These are phyloP conservation scores for Neolamprologus brichardi DNA, from an alignment of 2,113 vertebrate species.

Conservation along the genomic window DNA sequence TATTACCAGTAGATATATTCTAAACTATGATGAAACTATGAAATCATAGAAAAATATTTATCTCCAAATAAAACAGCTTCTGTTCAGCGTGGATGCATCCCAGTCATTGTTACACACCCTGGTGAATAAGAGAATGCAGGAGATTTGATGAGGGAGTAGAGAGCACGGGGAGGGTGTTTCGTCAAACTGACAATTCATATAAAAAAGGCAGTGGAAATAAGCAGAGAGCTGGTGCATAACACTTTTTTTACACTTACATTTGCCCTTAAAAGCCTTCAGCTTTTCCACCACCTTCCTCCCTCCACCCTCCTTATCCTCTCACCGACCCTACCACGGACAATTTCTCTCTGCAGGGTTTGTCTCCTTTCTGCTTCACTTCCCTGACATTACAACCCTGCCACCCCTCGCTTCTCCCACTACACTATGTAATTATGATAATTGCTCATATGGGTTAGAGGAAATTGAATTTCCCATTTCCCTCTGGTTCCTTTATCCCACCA, in stretches of 20 bases:
- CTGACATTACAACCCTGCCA: slow-evolving; percentile 22
- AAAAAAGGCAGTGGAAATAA: neutral
- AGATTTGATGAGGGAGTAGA: neutral
- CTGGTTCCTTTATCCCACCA: slow-evolving; percentile 9
- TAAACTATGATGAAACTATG: neutral
- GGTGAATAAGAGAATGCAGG: neutral
- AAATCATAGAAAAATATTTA: neutral
- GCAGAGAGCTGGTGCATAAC: neutral
- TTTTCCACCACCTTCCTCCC: neutral
- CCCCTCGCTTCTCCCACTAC: slow-evolving; percentile 12
- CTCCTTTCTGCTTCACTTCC: slow-evolving; percentile 32
- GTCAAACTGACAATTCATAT: neutral
- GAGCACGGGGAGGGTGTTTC: neutral
- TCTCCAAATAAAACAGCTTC: neutral
- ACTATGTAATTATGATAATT: slow-evolving; percentile 62
- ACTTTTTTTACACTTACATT: slow-evolving; percentile 7
- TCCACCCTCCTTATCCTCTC: neutral
- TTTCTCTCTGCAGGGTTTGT: slow-evolving; percentile 13
- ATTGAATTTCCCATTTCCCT: slow-evolving; percentile 49
- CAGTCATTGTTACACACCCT: neutral
- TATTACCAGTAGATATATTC: neutral
- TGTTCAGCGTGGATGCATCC: neutral
- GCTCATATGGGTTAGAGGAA: slow-evolving; percentile 50
- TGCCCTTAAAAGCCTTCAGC: neutral
- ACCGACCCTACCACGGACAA: neutral